Base-by-base conservation (phyloP, 2,797 vertebrate species). In the Leptodactylus fallax region DNA sequence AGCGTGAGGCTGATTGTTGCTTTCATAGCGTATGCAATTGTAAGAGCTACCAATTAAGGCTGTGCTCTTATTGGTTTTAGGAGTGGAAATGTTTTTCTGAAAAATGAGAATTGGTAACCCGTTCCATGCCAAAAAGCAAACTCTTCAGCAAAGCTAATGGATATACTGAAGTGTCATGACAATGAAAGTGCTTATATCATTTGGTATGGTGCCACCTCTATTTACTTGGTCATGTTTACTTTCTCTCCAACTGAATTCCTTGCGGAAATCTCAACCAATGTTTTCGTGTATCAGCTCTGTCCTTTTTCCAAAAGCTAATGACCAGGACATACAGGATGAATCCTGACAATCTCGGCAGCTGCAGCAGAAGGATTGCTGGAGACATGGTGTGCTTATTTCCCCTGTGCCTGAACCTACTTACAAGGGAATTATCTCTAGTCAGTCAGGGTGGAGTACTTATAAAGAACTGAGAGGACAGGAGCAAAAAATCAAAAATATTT, bases 21-120 rank as follows among this genome's bases (percentile, higher is more conserved):
- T 90, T 89, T 93, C 92, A 92, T 91, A 91, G 91, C 92, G 92
- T 91, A 92, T 93, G 91, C 92, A 86, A 87, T 89, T 92, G 91
- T 91, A 89, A 90, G 90, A 92, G 92, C 91, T 87, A 55, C 90
- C 91, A 92, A 92, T 93, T 93, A 92, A 85, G 63, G 80, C 80
- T 9, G 51, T 53, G 25, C 79, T 87, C n/a, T 81, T 85, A 85
- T 90, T 36, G 85, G 90, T 91, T 91, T 90, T 90, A 87, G 91
- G 85, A 90, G 90, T 89, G 90, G 89, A 92, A 86, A 91, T 13
- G 1, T 90, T 86, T 90, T 89, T 7, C 0, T 61, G 89, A 84
- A 91, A 88, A 77, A 65, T 36, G 51, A 87, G 80, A 76, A 49
- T 16, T 25, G 8, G 45, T 81, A 85, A 81, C 63, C 23, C 65